Percentiles rank a stretch among this genome's conserved stretches.
Evolutionary conservation across 1,140 invertebrate species (phyloP).

Genomic region (Mercenaria mercenaria): DNA sequence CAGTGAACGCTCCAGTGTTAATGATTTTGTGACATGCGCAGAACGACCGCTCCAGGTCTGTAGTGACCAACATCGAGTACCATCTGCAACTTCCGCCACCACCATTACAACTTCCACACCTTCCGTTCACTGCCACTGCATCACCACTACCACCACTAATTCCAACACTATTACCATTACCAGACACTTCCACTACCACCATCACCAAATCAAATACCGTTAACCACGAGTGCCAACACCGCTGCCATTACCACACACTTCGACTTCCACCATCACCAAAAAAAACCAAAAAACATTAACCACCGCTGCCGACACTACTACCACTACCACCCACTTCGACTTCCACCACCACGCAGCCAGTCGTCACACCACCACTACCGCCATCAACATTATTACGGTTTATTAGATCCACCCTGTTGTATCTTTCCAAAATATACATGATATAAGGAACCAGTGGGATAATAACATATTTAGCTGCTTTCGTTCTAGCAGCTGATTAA

Average conservation of each 20-base stretch:
- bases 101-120: slow-evolving; percentile 46
- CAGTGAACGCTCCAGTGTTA: too few species aligned
- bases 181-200: not conserved
- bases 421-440: not conserved
- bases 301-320: not conserved
- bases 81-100: slow-evolving; percentile 41
- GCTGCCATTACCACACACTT: not conserved
- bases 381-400: slow-evolving; percentile 19
- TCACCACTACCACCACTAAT: slow-evolving; percentile 46
- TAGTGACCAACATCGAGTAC: too few species aligned
- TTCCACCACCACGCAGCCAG: slow-evolving; percentile 20
- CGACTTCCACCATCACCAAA: not conserved
- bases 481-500: too few species aligned
- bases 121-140: slow-evolving; percentile 26
- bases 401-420: not conserved
- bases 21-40: too few species aligned
- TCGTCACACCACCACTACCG: slow-evolving; percentile 42
- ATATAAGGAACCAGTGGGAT: not conserved
- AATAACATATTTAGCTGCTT: too few species aligned
- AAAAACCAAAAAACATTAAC: not conserved
- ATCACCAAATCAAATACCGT: not conserved
- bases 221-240: not conserved
- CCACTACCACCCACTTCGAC: slow-evolving; percentile 20
- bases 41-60: too few species aligned
- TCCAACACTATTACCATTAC: slow-evolving; percentile 1